phyloP scores from a whole-genome alignment of 2,888 invertebrate genomes.

The Cantharis nigra region DNA sequence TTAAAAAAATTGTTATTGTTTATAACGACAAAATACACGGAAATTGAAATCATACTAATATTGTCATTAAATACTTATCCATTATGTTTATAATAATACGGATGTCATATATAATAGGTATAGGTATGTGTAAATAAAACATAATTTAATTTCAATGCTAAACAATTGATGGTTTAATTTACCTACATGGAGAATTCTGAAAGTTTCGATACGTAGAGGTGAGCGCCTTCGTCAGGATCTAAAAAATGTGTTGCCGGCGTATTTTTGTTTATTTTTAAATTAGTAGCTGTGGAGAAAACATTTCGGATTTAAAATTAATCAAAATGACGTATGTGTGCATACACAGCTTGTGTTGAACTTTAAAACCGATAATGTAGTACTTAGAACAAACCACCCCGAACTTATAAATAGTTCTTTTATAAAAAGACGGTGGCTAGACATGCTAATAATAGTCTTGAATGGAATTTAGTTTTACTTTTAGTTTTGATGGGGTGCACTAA shows the following conservation, averaged over 20 bases:
- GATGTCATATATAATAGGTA: slow-evolving; percentile 28
- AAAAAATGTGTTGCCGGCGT: not conserved
- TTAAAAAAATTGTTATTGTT: slow-evolving; percentile 2
- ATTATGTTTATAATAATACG: slow-evolving; percentile 28
- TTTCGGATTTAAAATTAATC: not conserved
- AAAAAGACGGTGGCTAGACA: slow-evolving; percentile 29
- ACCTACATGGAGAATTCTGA: not conserved
- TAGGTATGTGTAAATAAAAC: slow-evolving; percentile 16
- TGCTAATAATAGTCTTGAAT: slow-evolving; percentile 26
- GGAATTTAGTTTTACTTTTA: slow-evolving; percentile 21
- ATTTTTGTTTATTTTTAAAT: not conserved
- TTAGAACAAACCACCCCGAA: slow-evolving; percentile 19
- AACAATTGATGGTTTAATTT: not conserved
- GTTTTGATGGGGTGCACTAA: slow-evolving; percentile 20
- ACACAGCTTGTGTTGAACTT: not conserved
- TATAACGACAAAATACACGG: slow-evolving; percentile 19
- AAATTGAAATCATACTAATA: slow-evolving; percentile 31
- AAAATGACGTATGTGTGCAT: not conserved
- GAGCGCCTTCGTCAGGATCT: not conserved
- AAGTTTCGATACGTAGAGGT: not conserved
- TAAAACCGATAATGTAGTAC: not conserved
- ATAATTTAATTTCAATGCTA: not conserved
- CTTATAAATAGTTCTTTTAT: slow-evolving; percentile 25
- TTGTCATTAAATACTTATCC: slow-evolving; percentile 29
- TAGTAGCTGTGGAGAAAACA: not conserved